Evolutionary conservation across 2,888 invertebrate genomes (phyloP).

Genomic region (Amphipoea lucens): DNA sequence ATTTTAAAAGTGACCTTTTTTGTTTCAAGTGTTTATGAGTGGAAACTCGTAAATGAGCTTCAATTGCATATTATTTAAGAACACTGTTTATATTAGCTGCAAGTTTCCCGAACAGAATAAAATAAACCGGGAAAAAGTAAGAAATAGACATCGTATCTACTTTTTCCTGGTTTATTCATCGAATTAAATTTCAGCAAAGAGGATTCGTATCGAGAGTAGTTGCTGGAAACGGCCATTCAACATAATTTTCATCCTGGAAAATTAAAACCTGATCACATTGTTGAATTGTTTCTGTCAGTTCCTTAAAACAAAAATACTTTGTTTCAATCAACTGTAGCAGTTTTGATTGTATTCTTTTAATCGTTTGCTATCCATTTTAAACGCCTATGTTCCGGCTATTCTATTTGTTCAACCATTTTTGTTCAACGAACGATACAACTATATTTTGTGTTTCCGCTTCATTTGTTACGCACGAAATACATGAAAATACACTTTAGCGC

Average conservation of each 20-base stretch:
- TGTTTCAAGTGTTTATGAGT: not conserved
- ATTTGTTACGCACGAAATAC: conserved; percentile 63
- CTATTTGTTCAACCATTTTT: conserved; percentile 51
- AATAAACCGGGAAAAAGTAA: not conserved
- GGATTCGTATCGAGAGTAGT: not conserved
- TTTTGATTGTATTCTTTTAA: conserved; percentile 16
- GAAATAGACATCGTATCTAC: too few species aligned
- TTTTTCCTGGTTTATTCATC: not conserved
- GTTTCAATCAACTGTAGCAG: conserved; percentile 14
- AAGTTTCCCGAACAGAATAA: not conserved
- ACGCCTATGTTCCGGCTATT: conserved; percentile 31
- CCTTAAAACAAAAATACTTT: conserved; percentile 2
- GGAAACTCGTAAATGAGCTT: not conserved
- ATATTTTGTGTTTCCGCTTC: conserved; percentile 52
- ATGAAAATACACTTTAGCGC: conserved; percentile 57
- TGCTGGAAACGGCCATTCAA: not conserved
- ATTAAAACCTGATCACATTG: not conserved
- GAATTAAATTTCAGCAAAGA: not conserved
- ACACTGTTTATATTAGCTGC: not conserved
- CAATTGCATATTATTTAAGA: not conserved
- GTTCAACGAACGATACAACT: conserved; percentile 42
- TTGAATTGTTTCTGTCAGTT: not conserved
- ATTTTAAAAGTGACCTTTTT: too few species aligned
- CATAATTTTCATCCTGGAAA: not conserved
- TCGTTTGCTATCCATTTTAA: conserved; percentile 36